These are phyloP conservation scores for Ceratotherium simum DNA, from an alignment of 2,113 vertebrate species.

Conservation along the genomic window DNA sequence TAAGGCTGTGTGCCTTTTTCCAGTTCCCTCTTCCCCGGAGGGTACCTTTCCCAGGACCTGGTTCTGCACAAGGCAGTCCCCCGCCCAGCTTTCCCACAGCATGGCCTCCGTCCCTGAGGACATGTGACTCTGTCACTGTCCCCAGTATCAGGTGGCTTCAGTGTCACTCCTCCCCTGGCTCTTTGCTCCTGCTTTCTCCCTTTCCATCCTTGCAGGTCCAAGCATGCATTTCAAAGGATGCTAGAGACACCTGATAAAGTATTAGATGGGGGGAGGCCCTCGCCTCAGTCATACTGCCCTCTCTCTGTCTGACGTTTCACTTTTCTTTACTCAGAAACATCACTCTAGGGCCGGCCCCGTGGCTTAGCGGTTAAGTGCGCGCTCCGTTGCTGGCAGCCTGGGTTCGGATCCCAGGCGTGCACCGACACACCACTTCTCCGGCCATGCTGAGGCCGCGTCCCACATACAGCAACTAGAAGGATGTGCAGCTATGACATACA, in stretches of 20 bases:
- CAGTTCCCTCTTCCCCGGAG: neutral
- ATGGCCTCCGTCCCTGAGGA: neutral
- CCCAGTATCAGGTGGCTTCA: neutral
- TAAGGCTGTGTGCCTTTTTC: neutral
- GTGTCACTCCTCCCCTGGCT: neutral
- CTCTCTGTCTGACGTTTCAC: neutral
- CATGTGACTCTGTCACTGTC: neutral
- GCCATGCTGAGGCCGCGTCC: too few relatives aligned
- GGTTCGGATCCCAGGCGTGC: too few relatives aligned
- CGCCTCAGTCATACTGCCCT: neutral
- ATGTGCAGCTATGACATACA: too few relatives aligned
- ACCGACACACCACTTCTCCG: too few relatives aligned
- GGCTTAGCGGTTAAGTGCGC: too few relatives aligned
- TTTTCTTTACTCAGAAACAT: neutral
- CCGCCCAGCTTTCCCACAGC: neutral
- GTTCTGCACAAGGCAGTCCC: neutral
- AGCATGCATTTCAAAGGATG: neutral
- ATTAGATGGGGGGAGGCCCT: neutral
- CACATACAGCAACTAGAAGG: too few relatives aligned
- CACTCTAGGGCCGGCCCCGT: too few relatives aligned
- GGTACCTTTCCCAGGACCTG: neutral
- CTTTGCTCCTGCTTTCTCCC: neutral
- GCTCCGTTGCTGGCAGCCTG: too few relatives aligned
- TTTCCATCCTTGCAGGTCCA: neutral
- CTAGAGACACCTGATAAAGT: neutral